phyloP scores from a whole-genome alignment of 2,797 vertebrate genomes.

The Sebastes minor region DNA sequence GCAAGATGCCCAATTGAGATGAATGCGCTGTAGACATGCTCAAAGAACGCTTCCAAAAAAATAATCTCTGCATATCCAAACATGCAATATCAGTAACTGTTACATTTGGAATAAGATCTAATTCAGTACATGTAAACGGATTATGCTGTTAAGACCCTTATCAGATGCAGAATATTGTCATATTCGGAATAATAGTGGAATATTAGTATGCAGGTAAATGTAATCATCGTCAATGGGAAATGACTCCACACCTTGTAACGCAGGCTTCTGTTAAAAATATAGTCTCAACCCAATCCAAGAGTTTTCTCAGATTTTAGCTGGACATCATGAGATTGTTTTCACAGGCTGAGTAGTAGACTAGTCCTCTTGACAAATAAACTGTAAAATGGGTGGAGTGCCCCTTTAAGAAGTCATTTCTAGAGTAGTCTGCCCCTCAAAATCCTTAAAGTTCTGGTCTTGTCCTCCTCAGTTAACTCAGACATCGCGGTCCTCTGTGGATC shows the following conservation, averaged over 20 bases:
- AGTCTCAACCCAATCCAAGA: too few relatives aligned
- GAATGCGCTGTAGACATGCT: neutral
- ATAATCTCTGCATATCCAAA: neutral
- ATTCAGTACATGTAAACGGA: neutral
- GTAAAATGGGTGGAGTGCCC: too few relatives aligned
- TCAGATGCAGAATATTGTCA: too few relatives aligned
- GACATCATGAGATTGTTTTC: too few relatives aligned
- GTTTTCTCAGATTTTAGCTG: neutral
- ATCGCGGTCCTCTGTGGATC: slow-evolving; percentile 75
- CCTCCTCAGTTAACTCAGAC: slow-evolving; percentile 67
- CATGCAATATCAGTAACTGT: too few relatives aligned
- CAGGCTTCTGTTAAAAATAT: neutral
- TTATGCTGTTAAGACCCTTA: too few relatives aligned
- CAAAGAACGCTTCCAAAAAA: neutral
- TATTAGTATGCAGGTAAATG: too few relatives aligned
- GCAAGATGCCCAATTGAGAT: neutral
- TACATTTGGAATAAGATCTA: neutral
- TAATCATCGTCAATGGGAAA: too few relatives aligned
- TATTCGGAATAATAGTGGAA: too few relatives aligned
- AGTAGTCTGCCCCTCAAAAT: too few relatives aligned
- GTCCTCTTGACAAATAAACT: too few relatives aligned
- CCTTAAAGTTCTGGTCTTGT: neutral
- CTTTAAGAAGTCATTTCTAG: too few relatives aligned
- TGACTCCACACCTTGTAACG: neutral
- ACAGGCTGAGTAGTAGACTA: neutral